Base-by-base conservation (phyloP, 1,140 invertebrate species). In the Oppia nitens region DNA sequence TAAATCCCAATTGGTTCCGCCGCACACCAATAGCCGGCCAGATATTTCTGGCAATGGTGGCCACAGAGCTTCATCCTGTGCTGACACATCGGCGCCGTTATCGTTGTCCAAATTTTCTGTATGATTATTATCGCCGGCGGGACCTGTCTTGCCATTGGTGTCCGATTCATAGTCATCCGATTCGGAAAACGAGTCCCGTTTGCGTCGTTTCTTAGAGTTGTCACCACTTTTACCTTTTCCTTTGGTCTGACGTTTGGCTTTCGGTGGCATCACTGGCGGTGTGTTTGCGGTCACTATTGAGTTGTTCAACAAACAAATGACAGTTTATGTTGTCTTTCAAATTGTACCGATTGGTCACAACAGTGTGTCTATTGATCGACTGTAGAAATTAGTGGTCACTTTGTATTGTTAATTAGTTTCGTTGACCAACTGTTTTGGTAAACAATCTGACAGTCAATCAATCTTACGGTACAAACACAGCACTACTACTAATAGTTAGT, bases 1-100 rank as follows among this genome's bases (percentile, higher is more conserved):
- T 64, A 81, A 68, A 64, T 83, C 81, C 82, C 82, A 83, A 68
- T 83, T 83, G 17, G 78, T 79, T 6, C 79, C 76, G 24, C 82
- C 82, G 69, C 77, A 78, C 63, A 83, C 74, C 21, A 83, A 62
- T 11, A 83, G 47, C n/a, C 56, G 17, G n/a, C 56, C 56, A 24
- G 27, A 14, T 14, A 57, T 3, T 21, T 26, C 14, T 21, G 45
- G 27, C 27, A 14, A n/a, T 26, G 51, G 51, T 14, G 55, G 55
- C n/a, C 6, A 53, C 28, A 56, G 12, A 11, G 55, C 51, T 28
- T 56, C 55, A 27, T 56, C 55, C n/a, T n/a, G n/a, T 11, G 14
- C 28, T 23, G 20, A 17, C 27, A 32, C 55, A 45, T 56, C 55
- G 17, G 21, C 26, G 26, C 6, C 11, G n/a, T 23, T 51, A 28